phyloP scores from a whole-genome alignment of 2,888 invertebrate species.

The Acronicta psi region DNA sequence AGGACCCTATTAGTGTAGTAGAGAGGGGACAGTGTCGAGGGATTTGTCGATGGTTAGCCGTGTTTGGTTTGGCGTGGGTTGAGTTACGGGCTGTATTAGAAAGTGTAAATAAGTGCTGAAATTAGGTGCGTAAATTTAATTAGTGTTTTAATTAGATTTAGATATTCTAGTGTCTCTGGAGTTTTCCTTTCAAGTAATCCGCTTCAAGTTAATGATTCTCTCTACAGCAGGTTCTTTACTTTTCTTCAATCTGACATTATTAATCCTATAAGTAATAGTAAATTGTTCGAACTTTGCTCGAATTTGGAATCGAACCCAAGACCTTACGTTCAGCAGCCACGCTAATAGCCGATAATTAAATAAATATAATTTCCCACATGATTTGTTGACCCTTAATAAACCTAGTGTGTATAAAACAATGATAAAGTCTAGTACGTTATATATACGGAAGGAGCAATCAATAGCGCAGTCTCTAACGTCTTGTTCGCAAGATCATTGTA shows the following conservation, averaged over 20 bases:
- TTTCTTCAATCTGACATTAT: too few species aligned
- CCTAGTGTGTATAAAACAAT: neutral
- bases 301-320: too few species aligned
- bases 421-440: slow-evolving; percentile 19
- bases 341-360: too few species aligned
- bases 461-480: slow-evolving; percentile 40
- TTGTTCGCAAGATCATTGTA: slow-evolving; percentile 41
- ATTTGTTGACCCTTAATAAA: neutral
- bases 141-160: too few species aligned
- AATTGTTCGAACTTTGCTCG: too few species aligned
- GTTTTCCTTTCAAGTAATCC: too few species aligned
- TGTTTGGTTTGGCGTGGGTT: slow-evolving; percentile 2
- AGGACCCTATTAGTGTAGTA: slow-evolving; percentile 73
- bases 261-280: too few species aligned
- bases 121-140: neutral
- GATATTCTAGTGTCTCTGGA: too few species aligned
- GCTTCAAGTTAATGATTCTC: too few species aligned
- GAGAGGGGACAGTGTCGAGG: slow-evolving; percentile 53
- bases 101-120: neutral
- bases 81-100: neutral
- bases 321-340: too few species aligned
- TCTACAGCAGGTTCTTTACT: too few species aligned
- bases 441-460: slow-evolving; percentile 42
- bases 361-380: too few species aligned
- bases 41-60: slow-evolving; percentile 48